Evolutionary conservation across 30 jellyfish, hydroid and myxozoan genomes (phyloP).

Genomic region (Nemopilema nomurai): DNA sequence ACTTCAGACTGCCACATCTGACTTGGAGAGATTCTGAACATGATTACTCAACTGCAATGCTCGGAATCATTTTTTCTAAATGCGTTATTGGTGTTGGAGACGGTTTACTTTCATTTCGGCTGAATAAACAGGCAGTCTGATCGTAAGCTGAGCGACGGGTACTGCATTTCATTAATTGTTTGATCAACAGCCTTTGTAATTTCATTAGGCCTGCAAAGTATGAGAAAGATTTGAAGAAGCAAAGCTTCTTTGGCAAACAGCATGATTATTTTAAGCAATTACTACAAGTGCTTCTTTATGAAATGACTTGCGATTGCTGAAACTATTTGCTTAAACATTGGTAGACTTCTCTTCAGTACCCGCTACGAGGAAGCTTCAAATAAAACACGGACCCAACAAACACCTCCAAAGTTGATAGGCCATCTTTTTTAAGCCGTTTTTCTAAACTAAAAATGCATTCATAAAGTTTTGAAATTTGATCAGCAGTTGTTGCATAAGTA

Average conservation of each 20-base stretch:
- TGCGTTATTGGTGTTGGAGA: background rate
- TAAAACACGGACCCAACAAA: too few species aligned
- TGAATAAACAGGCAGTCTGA: constrained; percentile 39
- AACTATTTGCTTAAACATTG: background rate
- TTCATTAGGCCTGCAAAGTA: constrained; percentile 22
- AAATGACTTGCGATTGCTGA: background rate
- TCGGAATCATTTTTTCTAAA: too few species aligned
- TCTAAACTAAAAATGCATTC: too few species aligned
- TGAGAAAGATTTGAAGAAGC: constrained; percentile 17
- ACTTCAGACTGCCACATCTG: too few species aligned
- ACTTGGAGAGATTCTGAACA: too few species aligned
- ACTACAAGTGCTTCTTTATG: background rate
- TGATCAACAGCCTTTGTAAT: constrained; percentile 52
- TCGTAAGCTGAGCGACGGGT: constrained; percentile 18
- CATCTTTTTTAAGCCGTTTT: too few species aligned
- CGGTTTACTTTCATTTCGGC: constrained; percentile 34
- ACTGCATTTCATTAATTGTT: constrained; percentile 44
- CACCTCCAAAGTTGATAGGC: too few species aligned
- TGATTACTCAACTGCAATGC: too few species aligned
- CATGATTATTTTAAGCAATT: background rate
- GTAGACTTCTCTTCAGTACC: background rate
- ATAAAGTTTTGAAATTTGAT: too few species aligned
- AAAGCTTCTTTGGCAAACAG: constrained; percentile 9
- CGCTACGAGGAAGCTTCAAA: background rate
- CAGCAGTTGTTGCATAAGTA: too few species aligned